These are phyloP conservation scores for Erebia ligea DNA, from an alignment of 2,888 invertebrate genomes.

Conservation along the genomic window DNA sequence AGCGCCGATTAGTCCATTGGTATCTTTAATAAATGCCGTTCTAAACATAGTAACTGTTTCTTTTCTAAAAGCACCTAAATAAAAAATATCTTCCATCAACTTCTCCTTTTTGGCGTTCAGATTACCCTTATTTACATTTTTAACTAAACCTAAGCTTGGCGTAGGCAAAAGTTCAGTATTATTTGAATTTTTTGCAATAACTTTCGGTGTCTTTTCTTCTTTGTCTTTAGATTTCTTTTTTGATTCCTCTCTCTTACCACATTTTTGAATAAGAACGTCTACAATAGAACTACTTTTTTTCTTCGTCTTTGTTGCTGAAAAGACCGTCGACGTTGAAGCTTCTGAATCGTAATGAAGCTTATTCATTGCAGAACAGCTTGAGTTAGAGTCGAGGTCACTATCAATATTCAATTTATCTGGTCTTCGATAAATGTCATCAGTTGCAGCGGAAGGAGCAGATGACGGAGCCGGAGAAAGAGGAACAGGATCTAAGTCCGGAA, in stretches of 20 bases:
- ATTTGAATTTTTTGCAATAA: slow-evolving; percentile 81
- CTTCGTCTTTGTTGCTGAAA: slow-evolving; percentile 81
- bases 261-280: slow-evolving; percentile 86
- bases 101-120: slow-evolving; percentile 74
- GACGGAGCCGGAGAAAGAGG: slow-evolving; percentile 88
- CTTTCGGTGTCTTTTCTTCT: slow-evolving; percentile 80
- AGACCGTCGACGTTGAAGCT: slow-evolving; percentile 86
- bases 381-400: slow-evolving; percentile 87
- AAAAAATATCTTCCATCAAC: slow-evolving; percentile 82
- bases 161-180: slow-evolving; percentile 84
- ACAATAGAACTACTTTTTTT: slow-evolving; percentile 84
- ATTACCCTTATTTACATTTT: slow-evolving; percentile 68
- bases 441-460: slow-evolving; percentile 82
- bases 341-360: slow-evolving; percentile 86
- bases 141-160: slow-evolving; percentile 82
- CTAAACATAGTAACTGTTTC: slow-evolving; percentile 87
- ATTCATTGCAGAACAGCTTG: slow-evolving; percentile 83
- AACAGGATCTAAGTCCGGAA: slow-evolving; percentile 90
- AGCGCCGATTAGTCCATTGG: slow-evolving; percentile 81
- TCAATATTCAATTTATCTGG: slow-evolving; percentile 79
- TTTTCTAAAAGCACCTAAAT: slow-evolving; percentile 86
- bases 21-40: slow-evolving; percentile 86
- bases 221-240: slow-evolving; percentile 81
- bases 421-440: slow-evolving; percentile 81
- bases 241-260: slow-evolving; percentile 82